Percentiles rank a stretch among this genome's conserved stretches.
These are phyloP conservation scores for Ischnus inquisitorius DNA, from an alignment of 2,888 invertebrate species.

Conservation along the genomic window DNA sequence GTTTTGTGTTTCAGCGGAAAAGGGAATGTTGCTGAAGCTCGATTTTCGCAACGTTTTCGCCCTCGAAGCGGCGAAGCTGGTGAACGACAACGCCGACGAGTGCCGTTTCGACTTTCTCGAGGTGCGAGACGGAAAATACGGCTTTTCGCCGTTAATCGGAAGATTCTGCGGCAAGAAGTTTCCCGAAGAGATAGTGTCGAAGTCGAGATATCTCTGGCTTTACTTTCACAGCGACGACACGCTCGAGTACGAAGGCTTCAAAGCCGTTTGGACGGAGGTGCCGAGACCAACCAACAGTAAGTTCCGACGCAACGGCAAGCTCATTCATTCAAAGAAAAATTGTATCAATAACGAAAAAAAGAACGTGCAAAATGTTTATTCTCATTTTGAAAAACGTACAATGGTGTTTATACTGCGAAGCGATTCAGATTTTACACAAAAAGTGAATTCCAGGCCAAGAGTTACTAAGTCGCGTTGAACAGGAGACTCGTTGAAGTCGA, in stretches of 20 bases:
- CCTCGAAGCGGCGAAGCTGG: slow-evolving; percentile 87
- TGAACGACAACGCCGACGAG: slow-evolving; percentile 82
- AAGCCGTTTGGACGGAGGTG: slow-evolving; percentile 90
- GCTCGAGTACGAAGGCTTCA: slow-evolving; percentile 92
- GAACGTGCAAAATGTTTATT: not conserved
- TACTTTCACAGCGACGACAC: slow-evolving; percentile 93
- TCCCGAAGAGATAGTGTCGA: slow-evolving; percentile 91
- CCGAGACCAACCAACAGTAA: slow-evolving; percentile 88
- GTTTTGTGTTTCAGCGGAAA: slow-evolving; percentile 86
- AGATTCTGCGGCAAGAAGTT: slow-evolving; percentile 91
- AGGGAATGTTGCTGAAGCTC: slow-evolving; percentile 89
- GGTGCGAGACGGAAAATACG: slow-evolving; percentile 93
- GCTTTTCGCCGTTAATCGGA: slow-evolving; percentile 90
- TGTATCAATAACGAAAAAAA: not conserved
- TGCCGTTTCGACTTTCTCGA: slow-evolving; percentile 94
- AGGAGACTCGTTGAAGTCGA: not conserved
- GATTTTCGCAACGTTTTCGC: slow-evolving; percentile 93
- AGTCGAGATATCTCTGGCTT: slow-evolving; percentile 91
- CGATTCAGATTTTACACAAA: too few species aligned
- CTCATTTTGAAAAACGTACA: not conserved
- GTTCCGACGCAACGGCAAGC: slow-evolving; percentile 77
- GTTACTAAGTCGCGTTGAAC: not conserved
- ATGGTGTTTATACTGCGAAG: too few species aligned
- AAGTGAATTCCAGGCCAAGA: not conserved
- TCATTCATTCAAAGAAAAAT: not conserved